phyloP scores from a whole-genome alignment of 2,888 invertebrate genomes.

The Leptodirus hochenwartii region DNA sequence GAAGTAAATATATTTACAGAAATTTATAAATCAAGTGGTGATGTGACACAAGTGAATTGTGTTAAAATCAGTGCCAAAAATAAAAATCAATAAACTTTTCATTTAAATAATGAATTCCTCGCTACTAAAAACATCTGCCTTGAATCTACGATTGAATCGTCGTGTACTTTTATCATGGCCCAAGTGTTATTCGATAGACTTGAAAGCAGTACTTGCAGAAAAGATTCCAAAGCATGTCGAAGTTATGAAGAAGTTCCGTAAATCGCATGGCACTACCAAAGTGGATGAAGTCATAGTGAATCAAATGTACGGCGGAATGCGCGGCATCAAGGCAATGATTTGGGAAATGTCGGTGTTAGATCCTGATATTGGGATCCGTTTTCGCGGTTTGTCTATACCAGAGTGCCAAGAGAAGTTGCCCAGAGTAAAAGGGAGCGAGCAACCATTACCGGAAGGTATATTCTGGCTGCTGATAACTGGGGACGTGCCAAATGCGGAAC shows the following conservation, averaged over 20 bases:
- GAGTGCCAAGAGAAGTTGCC: slow-evolving; percentile 59
- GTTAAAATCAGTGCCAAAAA: too few species aligned
- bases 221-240: slow-evolving; percentile 36
- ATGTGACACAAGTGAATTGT: too few species aligned
- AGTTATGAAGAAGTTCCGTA: slow-evolving; percentile 34
- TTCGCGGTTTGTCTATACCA: slow-evolving; percentile 73
- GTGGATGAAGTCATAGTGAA: slow-evolving; percentile 32
- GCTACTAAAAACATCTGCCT: too few species aligned
- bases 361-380: slow-evolving; percentile 77
- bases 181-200: slow-evolving; percentile 19
- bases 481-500: slow-evolving; percentile 49
- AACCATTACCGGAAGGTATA: slow-evolving; percentile 61
- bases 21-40: too few species aligned
- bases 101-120: too few species aligned
- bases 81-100: too few species aligned
- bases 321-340: slow-evolving; percentile 75
- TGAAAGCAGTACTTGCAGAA: slow-evolving; percentile 34
- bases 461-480: slow-evolving; percentile 68
- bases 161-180: too few species aligned
- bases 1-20: too few species aligned
- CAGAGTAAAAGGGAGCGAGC: slow-evolving; percentile 48
- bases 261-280: slow-evolving; percentile 31
- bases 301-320: slow-evolving; percentile 67
- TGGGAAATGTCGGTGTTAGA: slow-evolving; percentile 82
- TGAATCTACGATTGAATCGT: too few species aligned